These are phyloP conservation scores for Neocrepidodera transversa DNA, from an alignment of 2,888 invertebrate species.

Conservation along the genomic window DNA sequence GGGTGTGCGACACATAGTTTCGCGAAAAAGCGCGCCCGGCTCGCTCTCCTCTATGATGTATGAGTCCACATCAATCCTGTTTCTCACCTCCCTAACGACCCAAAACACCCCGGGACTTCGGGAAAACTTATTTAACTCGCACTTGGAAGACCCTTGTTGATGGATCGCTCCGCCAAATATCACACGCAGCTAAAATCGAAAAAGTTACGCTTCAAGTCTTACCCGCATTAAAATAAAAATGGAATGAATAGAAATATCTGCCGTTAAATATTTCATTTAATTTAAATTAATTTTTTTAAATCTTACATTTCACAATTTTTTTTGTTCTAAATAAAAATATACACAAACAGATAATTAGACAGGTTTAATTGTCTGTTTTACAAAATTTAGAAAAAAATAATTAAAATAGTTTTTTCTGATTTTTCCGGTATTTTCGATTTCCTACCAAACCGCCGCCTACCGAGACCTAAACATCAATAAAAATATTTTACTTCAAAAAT, in stretches of 20 bases:
- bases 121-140: slow-evolving; percentile 37
- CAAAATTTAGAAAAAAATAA: no score
- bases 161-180: slow-evolving; percentile 34
- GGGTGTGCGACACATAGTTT: slow-evolving; percentile 30
- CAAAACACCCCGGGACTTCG: slow-evolving; percentile 35
- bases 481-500: no score
- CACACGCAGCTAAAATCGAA: slow-evolving; percentile 25
- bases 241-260: background rate
- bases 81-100: slow-evolving; percentile 40
- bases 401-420: no score
- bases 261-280: background rate
- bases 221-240: background rate
- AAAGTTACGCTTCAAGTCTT: slow-evolving; percentile 15
- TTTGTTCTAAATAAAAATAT: no score
- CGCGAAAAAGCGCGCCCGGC: slow-evolving; percentile 23
- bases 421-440: no score
- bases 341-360: no score
- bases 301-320: no score
- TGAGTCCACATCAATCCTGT: slow-evolving; percentile 41
- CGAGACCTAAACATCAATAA: no score
- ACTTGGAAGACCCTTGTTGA: slow-evolving; percentile 34
- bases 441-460: no score
- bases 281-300: no score
- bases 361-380: no score
- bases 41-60: slow-evolving; percentile 39